Conservation (phyloP, 2,888 invertebrate species). For the Strigamia maritima region DNA sequence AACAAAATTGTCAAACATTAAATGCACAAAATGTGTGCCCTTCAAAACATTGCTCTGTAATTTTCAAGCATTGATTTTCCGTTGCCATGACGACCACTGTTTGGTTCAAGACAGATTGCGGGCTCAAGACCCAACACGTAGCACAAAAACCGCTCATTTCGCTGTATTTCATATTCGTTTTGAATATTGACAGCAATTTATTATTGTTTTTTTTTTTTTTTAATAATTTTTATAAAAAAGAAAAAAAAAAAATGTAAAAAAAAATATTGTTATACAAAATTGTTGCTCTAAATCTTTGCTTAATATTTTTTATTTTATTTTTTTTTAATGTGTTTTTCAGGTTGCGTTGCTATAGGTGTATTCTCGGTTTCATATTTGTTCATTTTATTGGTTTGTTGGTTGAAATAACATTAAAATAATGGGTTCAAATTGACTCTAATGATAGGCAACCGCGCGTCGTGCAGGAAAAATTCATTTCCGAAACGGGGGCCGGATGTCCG, state of each 20-base stretch:
- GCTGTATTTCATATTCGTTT: neutral
- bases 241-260: no score
- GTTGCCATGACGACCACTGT: neutral
- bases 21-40: neutral
- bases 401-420: neutral
- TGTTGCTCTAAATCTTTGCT: no score
- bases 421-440: neutral
- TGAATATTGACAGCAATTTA: no score
- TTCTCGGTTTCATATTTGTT: neutral
- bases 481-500: neutral
- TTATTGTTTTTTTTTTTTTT: no score
- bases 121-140: neutral
- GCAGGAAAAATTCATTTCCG: neutral
- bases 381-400: neutral
- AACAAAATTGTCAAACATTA: neutral
- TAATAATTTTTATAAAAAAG: no score
- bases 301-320: neutral
- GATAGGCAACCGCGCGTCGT: neutral
- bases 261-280: no score
- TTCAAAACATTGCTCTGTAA: neutral
- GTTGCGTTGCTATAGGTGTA: neutral
- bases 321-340: neutral
- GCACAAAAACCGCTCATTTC: neutral
- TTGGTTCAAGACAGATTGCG: neutral
- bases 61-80: neutral